These are phyloP conservation scores for Rhinichthys klamathensis DNA, from an alignment of 2,113 vertebrate genomes.

Conservation along the genomic window DNA sequence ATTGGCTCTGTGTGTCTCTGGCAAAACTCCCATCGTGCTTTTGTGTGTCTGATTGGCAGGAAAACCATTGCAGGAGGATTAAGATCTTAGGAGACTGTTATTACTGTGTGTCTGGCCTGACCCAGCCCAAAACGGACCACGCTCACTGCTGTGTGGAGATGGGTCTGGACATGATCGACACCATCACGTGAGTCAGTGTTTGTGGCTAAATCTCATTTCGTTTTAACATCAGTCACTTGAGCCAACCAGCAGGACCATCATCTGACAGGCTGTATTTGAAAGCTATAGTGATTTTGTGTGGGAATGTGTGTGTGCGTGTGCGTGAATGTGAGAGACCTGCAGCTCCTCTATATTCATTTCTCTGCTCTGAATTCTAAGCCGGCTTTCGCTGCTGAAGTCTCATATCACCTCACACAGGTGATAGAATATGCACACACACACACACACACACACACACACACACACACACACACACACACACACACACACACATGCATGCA, in stretches of 20 bases:
- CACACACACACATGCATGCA: background rate
- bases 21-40: background rate
- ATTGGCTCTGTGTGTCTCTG: background rate
- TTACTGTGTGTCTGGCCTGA: constrained; percentile 96
- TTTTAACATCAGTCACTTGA: background rate
- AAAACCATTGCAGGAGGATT: constrained; percentile 93
- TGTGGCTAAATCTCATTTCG: background rate
- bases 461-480: background rate
- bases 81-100: constrained; percentile 99
- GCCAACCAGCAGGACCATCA: background rate
- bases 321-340: background rate
- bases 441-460: constrained; percentile 1
- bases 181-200: constrained; percentile 74
- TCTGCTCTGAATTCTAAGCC: constrained; percentile 60
- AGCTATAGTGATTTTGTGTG: constrained; percentile 16
- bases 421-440: constrained; percentile 51
- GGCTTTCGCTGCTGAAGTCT: constrained; percentile 58
- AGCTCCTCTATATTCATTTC: background rate
- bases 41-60: constrained; percentile 63
- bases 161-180: constrained; percentile 83
- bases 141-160: constrained; percentile 87
- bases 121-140: constrained; percentile 95
- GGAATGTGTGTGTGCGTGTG: background rate
- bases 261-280: constrained; percentile 6
- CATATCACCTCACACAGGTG: constrained; percentile 72